Evolutionary conservation across 1,140 invertebrate species (phyloP), one percentile per base, ranked within the genome.

Genomic region (Brachionus sp.): DNA sequence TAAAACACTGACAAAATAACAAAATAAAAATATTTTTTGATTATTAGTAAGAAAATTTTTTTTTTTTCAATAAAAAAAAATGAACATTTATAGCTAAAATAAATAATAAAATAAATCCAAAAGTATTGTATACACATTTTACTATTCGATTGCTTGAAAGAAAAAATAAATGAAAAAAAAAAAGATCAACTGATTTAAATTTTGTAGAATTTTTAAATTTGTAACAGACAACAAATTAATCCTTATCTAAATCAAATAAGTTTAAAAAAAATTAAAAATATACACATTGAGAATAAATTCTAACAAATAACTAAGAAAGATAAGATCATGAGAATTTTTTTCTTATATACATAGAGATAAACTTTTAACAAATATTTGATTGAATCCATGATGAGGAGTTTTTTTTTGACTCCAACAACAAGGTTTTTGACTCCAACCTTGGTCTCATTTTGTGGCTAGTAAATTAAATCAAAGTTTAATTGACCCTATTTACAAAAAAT

Each of bases 391-490:
- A 57, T 57, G n/a, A 23, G 7, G 2, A 23, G 6, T 57, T 57
- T 29, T 29, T 29, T 29, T 29, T 29, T 29, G 29, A 57, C n/a
- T 57, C 16, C n/a, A n/a, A n/a, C n/a, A n/a, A n/a, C n/a, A n/a
- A n/a, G n/a, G n/a, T n/a, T n/a, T n/a, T n/a, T n/a, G n/a, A n/a
- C n/a, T n/a, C n/a, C n/a, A n/a, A n/a, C 50, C 50, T 57, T 57
- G 7, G 50, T 57, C 50, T 23, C 16, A 19, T 7, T 57, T 57
- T 57, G 16, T 16, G 7, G 9, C 16, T 16, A 19, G 16, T 57
- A 19, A 57, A 57, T 19, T 57, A 57, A 57, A 57, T 57, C 50
- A 57, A 57, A 57, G 50, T 57, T 57, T 57, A 57, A 57, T 57
- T 57, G 19, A 23, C 16, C 50, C 19, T 57, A 57, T 57, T 57